Evolutionary conservation across 2,888 invertebrate species (phyloP), one percentile per base, ranked within the genome.

Genomic region (Eudiplozoon nipponicum): DNA sequence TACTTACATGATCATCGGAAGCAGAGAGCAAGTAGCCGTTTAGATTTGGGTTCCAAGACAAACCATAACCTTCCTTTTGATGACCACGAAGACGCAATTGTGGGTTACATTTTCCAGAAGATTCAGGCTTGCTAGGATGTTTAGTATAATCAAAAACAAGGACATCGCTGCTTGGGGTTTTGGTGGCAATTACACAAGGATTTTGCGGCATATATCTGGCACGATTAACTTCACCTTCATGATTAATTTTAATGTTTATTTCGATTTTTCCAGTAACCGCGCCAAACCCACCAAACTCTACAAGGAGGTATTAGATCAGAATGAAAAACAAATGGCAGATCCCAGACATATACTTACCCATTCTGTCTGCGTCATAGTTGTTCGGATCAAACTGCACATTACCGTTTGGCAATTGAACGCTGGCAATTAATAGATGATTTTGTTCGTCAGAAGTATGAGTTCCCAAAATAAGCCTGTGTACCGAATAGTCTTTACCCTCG

Each of bases 361-460:
- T 86, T 61, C 81, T 86, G 52, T 98, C 94, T 58, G 80, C 81
- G 54, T 94, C 94, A 58, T 98, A 98, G 58, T 90, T 86, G 42
- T 84, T 81, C 1, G 90, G 84, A 66, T 94, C 90, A 59, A 90
- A 90, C 57, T 86, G 84, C 9, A 86, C 84, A 65, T 90, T 90
- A 61, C 98, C 94, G 61, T 86, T 94, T 0, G 94, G 94, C 41
- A 98, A 65, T 55, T 90, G 84, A 21, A 94, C 84, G 58, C 84
- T 86, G 17, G 90, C 90, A 51, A 98, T 90, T 33, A 98, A 64
- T 46, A 94, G 64, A 59, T 94, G 94, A 59, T 94, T 94, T 58
- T 94, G 94, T 62, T 94, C 94, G 61, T 98, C 94, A 1, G 90
- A 90, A 42, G 94, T 98, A 60, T 98, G 94, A 38, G 94, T 94